Evolutionary conservation across 53 echinoderm and acorn worm species (phyloP), one percentile per base, ranked within the genome.

Genomic region (Zoroaster sp.): DNA sequence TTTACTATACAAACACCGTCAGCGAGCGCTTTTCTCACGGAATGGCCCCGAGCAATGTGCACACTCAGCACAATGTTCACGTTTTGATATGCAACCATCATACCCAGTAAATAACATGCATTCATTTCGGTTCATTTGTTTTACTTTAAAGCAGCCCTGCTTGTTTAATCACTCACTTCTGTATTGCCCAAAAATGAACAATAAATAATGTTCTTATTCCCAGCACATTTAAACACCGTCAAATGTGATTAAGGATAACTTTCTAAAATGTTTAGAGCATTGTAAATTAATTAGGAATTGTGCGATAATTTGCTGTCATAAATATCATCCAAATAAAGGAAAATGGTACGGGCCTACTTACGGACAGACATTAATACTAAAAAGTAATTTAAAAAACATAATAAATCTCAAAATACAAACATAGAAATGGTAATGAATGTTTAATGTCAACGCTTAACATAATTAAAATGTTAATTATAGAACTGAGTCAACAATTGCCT

Each of bases 21-120:
- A 79, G 79, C 79, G 35, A 79, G 59, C 20, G 8, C n/a, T 36
- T 37, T 79, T 79, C 79, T 79, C 79, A 79, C 79, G 79, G 63
- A 79, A 63, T 79, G 63, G 55, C 79, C 79, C 30, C 63, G 21
- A 79, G 79, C 79, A 53, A 79, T 79, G 79, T 15, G 43, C 40
- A n/a, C 28, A 18, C 14, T 7, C 2, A 17, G 23, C 15, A 13
- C 36, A 18, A 17, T 53, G 30, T 47, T 52, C 40, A 49, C 11
- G 33, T 69, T 32, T 33, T 3, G 42, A 73, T 73, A 73, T 73
- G 36, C 36, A 59, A 38, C 55, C 35, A 78, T 52, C 55, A 40
- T 79, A 55, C 54, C n/a, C 40, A 38, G 36, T 55, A 79, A 79
- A 55, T 44, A 35, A n/a, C 79, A 18, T 23, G 35, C 39, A 39